Conservation (phyloP, 2,888 invertebrate genomes). For the Parasteatoda lunata region DNA sequence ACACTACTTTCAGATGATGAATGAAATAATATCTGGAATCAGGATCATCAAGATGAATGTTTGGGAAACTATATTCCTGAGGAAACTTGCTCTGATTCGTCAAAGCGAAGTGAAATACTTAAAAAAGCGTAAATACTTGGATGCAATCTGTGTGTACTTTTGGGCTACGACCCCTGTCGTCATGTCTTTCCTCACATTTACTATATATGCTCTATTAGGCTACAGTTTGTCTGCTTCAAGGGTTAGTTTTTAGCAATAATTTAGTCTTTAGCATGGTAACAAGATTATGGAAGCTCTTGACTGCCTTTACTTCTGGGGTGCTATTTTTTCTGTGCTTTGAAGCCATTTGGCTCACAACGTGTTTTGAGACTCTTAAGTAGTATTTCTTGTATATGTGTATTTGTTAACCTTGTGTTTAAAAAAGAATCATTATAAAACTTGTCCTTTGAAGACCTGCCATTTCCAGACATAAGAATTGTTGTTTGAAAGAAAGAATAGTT, state of each 20-base stretch:
- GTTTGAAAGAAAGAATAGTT: no score
- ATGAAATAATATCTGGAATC: conserved; percentile 90
- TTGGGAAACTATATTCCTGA: conserved; percentile 83
- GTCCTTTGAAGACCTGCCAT: no score
- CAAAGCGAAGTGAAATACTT: conserved; percentile 74
- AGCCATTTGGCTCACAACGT: no score
- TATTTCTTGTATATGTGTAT: no score
- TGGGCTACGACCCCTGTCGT: conserved; percentile 98
- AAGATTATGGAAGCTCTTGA: no score
- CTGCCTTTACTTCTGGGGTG: no score
- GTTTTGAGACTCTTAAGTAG: no score
- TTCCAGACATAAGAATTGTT: no score
- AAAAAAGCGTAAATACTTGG: conserved; percentile 90
- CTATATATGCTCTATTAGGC: conserved; percentile 85
- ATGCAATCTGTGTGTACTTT: conserved; percentile 97
- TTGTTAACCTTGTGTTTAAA: no score
- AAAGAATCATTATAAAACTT: no score
- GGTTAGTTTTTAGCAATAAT: conserved; percentile 75
- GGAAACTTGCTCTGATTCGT: conserved; percentile 71
- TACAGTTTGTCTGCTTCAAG: conserved; percentile 88
- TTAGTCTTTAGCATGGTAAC: no score
- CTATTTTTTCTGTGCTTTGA: no score
- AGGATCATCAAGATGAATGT: conserved; percentile 92
- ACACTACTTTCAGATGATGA: conserved; percentile 78
- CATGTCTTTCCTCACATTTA: conserved; percentile 88